Evolutionary conservation across 2,888 invertebrate species (phyloP), one percentile per base, ranked within the genome.

Genomic region (Euproctis similis): DNA sequence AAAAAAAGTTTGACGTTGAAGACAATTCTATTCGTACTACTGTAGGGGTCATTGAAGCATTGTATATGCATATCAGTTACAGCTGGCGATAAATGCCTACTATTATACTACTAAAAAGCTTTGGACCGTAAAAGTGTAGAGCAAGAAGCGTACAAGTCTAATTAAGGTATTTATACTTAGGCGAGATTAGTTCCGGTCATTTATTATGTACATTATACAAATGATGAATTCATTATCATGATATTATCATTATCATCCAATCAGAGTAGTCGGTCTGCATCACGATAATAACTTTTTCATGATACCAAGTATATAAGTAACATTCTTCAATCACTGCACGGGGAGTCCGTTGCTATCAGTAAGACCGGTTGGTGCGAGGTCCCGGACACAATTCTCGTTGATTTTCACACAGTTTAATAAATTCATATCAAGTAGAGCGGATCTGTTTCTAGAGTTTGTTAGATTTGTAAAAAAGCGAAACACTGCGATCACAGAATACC

Each of bases 341-440:
- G 77, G 77, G 70, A 76, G 80, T 78, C 77, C 80, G 76, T 80
- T 80, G 77, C 39, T 76, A 70, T 69, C 67, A 63, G 56, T 78
- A 78, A 80, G 77, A 75, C 75, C 72, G 78, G 77, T 65, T 51
- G 44, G 73, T 45, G 78, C 76, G 77, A 80, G 76, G 59, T 69
- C 76, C n/a, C 80, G 75, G 80, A 71, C 77, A 66, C 63, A 77
- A 76, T 49, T 45, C 80, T 78, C 77, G 80, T 76, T 75, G 47
- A 17, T n/a, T 2, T 20, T 58, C 47, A 59, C 54, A 58, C 57
- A 60, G 59, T 57, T 64, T 52, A 39, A 59, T 53, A 62, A 62
- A 64, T 66, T 65, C 50, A 51, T 62, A 56, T 54, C 62, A 59
- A 53, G 76, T 76, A 76, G 77, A 78, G 76, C 42, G 75, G 75